phyloP scores from a whole-genome alignment of 2,888 invertebrate genomes.

The Noctua pronuba region DNA sequence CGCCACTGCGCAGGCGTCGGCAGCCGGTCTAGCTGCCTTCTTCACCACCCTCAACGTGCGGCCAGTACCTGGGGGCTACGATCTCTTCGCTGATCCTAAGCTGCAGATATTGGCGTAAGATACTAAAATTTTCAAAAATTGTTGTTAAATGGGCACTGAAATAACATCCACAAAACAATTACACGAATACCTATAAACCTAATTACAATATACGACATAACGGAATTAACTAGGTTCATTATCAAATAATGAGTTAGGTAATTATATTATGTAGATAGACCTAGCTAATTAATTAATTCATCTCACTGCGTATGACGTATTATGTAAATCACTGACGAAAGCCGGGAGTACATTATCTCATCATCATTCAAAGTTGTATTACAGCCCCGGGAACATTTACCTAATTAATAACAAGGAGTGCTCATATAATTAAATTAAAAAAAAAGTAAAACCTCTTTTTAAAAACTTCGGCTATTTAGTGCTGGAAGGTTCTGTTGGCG shows the following conservation, averaged over 20 bases:
- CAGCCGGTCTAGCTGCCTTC: slow-evolving; percentile 81
- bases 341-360: slow-evolving; percentile 9
- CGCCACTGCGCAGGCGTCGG: slow-evolving; percentile 76
- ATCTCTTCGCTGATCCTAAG: slow-evolving; percentile 91
- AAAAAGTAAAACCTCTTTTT: background rate
- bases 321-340: slow-evolving; percentile 40
- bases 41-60: slow-evolving; percentile 91
- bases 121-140: too few species aligned
- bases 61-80: slow-evolving; percentile 93
- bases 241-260: slow-evolving; percentile 1
- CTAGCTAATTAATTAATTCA: slow-evolving; percentile 41
- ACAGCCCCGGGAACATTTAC: background rate
- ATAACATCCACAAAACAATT: background rate
- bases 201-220: background rate
- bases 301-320: slow-evolving; percentile 11
- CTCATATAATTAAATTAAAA: background rate
- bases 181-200: background rate
- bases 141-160: too few species aligned
- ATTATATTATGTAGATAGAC: slow-evolving; percentile 9
- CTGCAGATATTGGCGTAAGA: slow-evolving; percentile 92
- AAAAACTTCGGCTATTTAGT: background rate
- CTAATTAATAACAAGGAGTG: background rate
- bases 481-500: background rate
- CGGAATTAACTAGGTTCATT: slow-evolving; percentile 11
- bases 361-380: slow-evolving; percentile 19